A percentile compares a stretch with the other conserved stretches of the same genome.
These are phyloP conservation scores for Macroglossus sobrinus DNA, from an alignment of 2,113 vertebrate genomes.

Conservation along the genomic window DNA sequence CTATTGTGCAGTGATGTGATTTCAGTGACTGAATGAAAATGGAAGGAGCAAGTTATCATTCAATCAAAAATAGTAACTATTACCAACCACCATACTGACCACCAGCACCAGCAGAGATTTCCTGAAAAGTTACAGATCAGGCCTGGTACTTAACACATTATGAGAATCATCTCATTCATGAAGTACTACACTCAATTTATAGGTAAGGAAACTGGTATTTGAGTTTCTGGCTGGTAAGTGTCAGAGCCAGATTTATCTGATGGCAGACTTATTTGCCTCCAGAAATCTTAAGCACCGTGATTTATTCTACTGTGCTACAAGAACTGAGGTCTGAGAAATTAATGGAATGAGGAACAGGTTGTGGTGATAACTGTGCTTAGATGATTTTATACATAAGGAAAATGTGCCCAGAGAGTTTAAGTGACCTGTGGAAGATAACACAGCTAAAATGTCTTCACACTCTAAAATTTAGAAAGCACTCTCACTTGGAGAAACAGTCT, in stretches of 20 bases:
- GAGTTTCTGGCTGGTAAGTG: not conserved
- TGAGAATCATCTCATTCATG: not conserved
- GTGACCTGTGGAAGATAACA: not conserved
- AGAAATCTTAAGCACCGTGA: not conserved
- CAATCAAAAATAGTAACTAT: not conserved
- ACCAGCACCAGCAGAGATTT: not conserved
- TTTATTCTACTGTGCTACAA: not conserved
- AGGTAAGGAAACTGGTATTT: not conserved
- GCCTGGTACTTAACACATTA: not conserved
- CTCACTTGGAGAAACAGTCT: not conserved
- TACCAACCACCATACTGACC: not conserved
- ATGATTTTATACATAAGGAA: not conserved
- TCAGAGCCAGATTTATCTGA: not conserved
- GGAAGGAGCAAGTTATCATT: not conserved
- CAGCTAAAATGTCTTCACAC: not conserved
- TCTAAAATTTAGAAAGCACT: not conserved
- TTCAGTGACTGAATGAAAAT: not conserved
- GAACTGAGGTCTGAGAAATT: not conserved
- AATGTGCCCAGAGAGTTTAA: not conserved
- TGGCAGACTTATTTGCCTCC: not conserved
- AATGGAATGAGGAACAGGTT: not conserved
- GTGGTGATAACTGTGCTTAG: not conserved
- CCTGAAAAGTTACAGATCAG: not conserved
- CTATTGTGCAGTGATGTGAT: not conserved
- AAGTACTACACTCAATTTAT: not conserved